Evolutionary conservation across 2,888 invertebrate genomes (phyloP).

Genomic region (Oscheius sp.): DNA sequence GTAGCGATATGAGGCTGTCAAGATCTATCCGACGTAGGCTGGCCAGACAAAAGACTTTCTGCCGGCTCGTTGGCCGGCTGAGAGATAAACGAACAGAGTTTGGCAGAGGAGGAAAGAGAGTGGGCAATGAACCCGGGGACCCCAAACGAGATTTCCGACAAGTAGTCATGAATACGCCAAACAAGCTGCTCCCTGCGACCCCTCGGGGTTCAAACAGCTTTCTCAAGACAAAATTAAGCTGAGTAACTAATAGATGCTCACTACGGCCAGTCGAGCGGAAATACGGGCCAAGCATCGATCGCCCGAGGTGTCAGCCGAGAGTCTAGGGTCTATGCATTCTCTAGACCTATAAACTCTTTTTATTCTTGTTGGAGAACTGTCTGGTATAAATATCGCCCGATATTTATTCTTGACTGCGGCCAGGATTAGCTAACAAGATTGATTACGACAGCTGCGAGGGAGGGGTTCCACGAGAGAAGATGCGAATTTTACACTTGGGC

Average conservation of each 20-base stretch:
- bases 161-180: neutral
- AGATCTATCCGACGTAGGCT: conserved; percentile 10
- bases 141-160: neutral
- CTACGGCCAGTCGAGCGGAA: conserved; percentile 21
- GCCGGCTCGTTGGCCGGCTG: neutral
- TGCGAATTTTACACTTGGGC: too few relatives aligned
- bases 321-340: too few relatives aligned
- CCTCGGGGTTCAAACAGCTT: neutral
- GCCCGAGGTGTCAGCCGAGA: neutral
- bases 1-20: conserved; percentile 28
- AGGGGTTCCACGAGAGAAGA: too few relatives aligned
- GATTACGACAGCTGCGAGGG: too few relatives aligned
- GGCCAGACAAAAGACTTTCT: conserved; percentile 3
- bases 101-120: neutral
- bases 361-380: too few relatives aligned
- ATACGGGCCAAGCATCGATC: conserved; percentile 33
- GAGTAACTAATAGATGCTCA: conserved; percentile 32
- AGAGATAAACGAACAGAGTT: neutral
- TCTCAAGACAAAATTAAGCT: neutral
- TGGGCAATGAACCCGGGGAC: neutral
- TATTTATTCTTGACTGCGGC: too few relatives aligned
- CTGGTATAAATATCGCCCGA: too few relatives aligned
- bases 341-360: too few relatives aligned
- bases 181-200: neutral
- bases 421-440: too few relatives aligned